phyloP scores from a whole-genome alignment of 2,888 invertebrate species.

The Ophion slaviceki region DNA sequence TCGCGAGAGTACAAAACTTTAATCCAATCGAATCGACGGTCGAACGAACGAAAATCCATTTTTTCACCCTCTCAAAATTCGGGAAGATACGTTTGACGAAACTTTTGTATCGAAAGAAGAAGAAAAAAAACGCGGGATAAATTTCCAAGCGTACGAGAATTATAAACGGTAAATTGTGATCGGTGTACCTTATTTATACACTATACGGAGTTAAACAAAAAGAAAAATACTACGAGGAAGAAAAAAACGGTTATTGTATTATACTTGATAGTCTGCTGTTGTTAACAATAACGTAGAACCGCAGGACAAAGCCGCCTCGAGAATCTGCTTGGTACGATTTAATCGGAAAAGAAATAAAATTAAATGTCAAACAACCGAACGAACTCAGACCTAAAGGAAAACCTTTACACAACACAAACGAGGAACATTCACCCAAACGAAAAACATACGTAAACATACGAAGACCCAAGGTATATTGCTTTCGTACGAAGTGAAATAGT shows the following conservation, averaged over 20 bases:
- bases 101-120: constrained; percentile 75
- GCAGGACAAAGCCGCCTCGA: constrained; percentile 59
- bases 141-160: constrained; percentile 68
- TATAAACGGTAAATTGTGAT: constrained; percentile 76
- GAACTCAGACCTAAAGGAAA: too few species aligned
- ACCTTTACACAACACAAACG: background rate
- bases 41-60: background rate
- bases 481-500: constrained; percentile 48
- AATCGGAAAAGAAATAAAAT: constrained; percentile 8
- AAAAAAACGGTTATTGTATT: constrained; percentile 68
- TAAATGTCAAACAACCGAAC: too few species aligned
- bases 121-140: constrained; percentile 64
- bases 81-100: constrained; percentile 78
- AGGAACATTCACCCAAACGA: constrained; percentile 1
- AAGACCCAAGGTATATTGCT: constrained; percentile 49
- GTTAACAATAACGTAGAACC: constrained; percentile 77
- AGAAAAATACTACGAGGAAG: constrained; percentile 36
- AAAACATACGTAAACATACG: constrained; percentile 1
- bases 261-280: constrained; percentile 79
- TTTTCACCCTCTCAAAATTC: background rate
- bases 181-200: constrained; percentile 76
- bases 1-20: constrained; percentile 18
- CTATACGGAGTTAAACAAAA: constrained; percentile 63
- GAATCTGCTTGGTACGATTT: constrained; percentile 66
- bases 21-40: constrained; percentile 1